Conservation (phyloP, 2,797 vertebrate genomes). For the Numenius phaeopus region DNA sequence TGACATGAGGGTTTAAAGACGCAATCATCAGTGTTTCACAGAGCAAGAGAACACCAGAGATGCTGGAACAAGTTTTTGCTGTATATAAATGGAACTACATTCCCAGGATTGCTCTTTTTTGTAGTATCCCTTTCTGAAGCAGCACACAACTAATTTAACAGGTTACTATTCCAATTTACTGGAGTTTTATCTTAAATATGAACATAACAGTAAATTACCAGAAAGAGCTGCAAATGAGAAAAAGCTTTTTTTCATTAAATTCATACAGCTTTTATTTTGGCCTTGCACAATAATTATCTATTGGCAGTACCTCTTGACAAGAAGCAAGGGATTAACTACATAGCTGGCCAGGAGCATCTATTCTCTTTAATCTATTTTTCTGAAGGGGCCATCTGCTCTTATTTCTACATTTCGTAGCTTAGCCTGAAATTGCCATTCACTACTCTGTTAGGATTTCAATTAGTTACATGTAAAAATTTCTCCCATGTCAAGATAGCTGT, state of each 20-base stretch:
- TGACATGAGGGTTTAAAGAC: neutral
- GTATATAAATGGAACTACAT: neutral
- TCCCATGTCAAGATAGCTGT: conserved; percentile 9
- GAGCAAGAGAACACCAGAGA: neutral
- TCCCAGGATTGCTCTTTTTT: neutral
- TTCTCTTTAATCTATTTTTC: conserved; percentile 56
- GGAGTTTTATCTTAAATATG: neutral
- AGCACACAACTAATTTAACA: neutral
- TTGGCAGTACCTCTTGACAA: neutral
- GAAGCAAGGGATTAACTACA: conserved; percentile 6
- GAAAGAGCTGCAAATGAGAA: neutral
- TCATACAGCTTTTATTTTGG: neutral
- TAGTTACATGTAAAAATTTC: neutral
- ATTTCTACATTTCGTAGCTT: conserved; percentile 23
- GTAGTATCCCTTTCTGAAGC: neutral
- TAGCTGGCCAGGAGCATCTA: conserved; percentile 5
- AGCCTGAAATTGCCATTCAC: neutral
- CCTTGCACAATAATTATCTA: neutral
- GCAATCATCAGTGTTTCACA: neutral
- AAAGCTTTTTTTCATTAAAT: neutral
- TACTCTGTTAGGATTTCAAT: conserved; percentile 46
- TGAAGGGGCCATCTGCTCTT: conserved; percentile 57
- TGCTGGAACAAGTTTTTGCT: neutral
- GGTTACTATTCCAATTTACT: neutral
- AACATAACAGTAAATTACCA: neutral